Evolutionary conservation across 2,113 vertebrate species (phyloP), one percentile per base, ranked within the genome.

Genomic region (Psephotus haematonotus): DNA sequence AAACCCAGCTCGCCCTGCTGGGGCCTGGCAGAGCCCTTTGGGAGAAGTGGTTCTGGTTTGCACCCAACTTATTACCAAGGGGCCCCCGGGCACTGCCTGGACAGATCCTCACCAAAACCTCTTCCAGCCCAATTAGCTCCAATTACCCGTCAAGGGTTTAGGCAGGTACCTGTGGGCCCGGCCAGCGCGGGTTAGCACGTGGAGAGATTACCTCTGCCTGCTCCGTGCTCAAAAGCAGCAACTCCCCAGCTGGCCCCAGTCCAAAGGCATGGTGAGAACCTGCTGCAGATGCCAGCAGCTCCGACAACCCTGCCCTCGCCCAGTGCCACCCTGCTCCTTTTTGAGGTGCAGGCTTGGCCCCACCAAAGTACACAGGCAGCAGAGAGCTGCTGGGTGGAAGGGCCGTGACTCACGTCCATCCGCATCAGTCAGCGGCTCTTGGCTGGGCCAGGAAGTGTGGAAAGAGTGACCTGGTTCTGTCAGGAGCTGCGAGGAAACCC

Each of bases 401-500:
- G 80, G 92, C 72, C 0, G 49, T 96, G 96, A 92, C 69, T 94
- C 95, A 95, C 9, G 70, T 94, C 95, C 95, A 90, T 71, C 86
- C 67, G 33, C 24, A 62, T 88, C 92, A 46, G 47, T 25, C 69
- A 94, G 10, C 44, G 3, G 93, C 65, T 43, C 95, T n/a, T 80
- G 50, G 69, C 92, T 76, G 74, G 92, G 57, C 57, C 9, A 33
- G 91, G 17, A 93, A 89, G 92, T 95, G 96, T 94, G 92, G 93
- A 95, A 96, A 86, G 79, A 96, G 76, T 88, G 96, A 96, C 93
- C 93, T 96, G 95, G 95, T 96, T 96, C 43, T 95, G 92, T 95
- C 95, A 94, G 84, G 86, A 92, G 75, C 82, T 41, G 90, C 7
- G 71, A 81, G 92, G 25, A 77, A 94, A 90, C 68, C 65, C 72